Evolutionary conservation across 2,888 invertebrate species (phyloP), one percentile per base, ranked within the genome.

Genomic region (Eucera pruinosa): DNA sequence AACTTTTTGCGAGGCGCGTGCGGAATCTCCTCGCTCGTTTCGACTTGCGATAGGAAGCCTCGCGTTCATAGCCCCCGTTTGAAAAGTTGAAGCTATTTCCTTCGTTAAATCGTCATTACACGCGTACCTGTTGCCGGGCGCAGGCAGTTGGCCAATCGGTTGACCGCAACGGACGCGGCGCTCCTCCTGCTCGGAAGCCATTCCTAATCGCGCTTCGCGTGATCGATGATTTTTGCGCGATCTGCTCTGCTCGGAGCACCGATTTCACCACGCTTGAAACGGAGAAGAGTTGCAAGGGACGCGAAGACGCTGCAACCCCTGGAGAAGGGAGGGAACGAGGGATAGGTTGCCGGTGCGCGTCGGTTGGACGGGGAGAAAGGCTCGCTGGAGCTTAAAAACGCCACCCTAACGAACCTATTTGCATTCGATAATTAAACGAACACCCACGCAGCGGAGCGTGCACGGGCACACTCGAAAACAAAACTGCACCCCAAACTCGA

Each of bases 401-500:
- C 73, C n/a, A 70, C 41, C 80, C 84, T 88, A 87, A 89, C 88
- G 87, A 88, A 85, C 87, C 84, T 81, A 88, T 89, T 89, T 89
- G 85, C 88, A 88, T 89, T 83, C 82, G 87, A 89, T 88, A 87
- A 89, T 88, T 86, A 86, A 88, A 85, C 79, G 76, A 73, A 70
- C 69, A 50, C 52, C 75, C 61, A 27, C 48, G 65, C 65, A 47
- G 20, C 50, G 54, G 33, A 57, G 58, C 71, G 65, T 68, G 39
- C 36, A 52, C 45, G 9, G 25, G 25, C 58, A 25, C 48, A 57
- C 74, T 68, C 47, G 50, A 66, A 69, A 73, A 60, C 72, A 78
- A 72, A 73, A 68, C 67, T 68, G 57, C 64, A n/a, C 62, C 62
- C 67, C 60, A 15, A 18, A 57, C 47, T 57, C 33, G 54, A 20